Evolutionary conservation across 2,888 invertebrate genomes (phyloP).

Genomic region (Drosophila atripex): DNA sequence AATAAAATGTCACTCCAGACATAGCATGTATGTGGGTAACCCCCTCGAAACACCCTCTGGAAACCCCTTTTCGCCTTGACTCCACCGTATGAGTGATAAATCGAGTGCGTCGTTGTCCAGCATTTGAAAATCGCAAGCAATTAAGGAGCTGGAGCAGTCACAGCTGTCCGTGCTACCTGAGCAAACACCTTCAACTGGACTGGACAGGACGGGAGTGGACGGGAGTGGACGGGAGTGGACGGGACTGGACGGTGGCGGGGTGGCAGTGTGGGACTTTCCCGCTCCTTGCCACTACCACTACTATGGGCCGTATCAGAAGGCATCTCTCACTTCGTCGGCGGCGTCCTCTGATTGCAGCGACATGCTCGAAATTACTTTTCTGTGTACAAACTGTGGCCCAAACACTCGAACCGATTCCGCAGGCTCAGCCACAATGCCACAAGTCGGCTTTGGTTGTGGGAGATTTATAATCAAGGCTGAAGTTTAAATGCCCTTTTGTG

Average conservation of each 20-base stretch:
- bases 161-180: conserved; percentile 39
- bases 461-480: not conserved
- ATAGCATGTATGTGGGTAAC: conserved; percentile 6
- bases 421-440: conserved; percentile 45
- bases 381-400: conserved; percentile 73
- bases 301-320: conserved; percentile 62
- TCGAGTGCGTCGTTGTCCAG: conserved; percentile 70
- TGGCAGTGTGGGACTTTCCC: conserved; percentile 22
- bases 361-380: conserved; percentile 80
- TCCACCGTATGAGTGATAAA: conserved; percentile 60
- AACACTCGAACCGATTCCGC: conserved; percentile 30
- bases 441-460: conserved; percentile 26
- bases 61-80: not conserved
- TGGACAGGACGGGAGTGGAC: conserved; percentile 4
- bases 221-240: conserved; percentile 2
- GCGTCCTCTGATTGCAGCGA: conserved; percentile 74
- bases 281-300: not conserved
- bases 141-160: conserved; percentile 63
- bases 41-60: not conserved
- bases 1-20: conserved; percentile 73
- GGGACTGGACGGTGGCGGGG: not conserved
- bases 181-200: conserved; percentile 36
- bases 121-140: conserved; percentile 77
- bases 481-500: conserved; percentile 18
- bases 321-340: conserved; percentile 66